Conservation (phyloP, 2,797 vertebrate genomes). For the Pantherophis alleghaniensis region DNA sequence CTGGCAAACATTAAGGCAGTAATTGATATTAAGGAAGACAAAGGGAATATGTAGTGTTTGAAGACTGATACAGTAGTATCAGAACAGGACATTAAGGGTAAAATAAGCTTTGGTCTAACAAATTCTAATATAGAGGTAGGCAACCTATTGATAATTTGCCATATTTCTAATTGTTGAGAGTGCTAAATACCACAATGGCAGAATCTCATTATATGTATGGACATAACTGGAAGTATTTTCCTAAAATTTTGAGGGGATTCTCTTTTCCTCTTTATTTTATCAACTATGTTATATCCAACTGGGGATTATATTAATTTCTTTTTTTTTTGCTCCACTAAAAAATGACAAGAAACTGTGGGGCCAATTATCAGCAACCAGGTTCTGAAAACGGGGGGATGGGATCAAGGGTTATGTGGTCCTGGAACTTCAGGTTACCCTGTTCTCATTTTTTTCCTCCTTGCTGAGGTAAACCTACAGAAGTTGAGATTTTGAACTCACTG, state of each 20-base stretch:
- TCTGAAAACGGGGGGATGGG: not conserved
- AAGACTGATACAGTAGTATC: not conserved
- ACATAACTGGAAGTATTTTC: not conserved
- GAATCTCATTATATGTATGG: not conserved
- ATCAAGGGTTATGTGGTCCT: not conserved
- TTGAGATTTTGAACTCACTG: not conserved
- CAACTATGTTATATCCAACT: not conserved
- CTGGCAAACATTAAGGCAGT: not conserved
- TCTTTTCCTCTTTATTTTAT: not conserved
- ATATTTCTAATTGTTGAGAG: not conserved
- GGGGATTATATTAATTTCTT: not conserved
- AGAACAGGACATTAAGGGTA: not conserved
- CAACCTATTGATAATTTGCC: not conserved
- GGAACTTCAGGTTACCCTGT: not conserved
- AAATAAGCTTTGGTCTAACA: not conserved
- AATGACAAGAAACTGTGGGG: not conserved
- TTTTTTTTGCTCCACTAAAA: not conserved
- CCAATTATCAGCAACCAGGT: not conserved
- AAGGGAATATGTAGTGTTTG: not conserved
- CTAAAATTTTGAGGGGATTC: not conserved
- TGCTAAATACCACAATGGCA: not conserved
- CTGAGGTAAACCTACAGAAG: not conserved
- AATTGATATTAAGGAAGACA: not conserved
- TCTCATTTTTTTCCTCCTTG: not conserved
- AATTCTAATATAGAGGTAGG: not conserved